These are phyloP conservation scores for Saccopteryx bilineata DNA, from an alignment of 2,113 vertebrate species.

Conservation along the genomic window DNA sequence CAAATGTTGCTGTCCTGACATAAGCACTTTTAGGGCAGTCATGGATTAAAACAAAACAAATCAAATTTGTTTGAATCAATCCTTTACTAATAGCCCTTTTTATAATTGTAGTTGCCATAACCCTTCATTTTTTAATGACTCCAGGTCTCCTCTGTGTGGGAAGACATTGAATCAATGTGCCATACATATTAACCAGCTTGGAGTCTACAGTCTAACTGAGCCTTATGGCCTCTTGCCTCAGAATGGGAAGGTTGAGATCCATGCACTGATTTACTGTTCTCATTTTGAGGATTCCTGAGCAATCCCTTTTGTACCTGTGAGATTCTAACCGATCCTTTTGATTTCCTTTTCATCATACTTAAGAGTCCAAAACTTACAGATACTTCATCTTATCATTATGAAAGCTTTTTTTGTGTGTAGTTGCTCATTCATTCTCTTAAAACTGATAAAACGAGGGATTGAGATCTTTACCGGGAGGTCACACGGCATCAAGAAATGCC, in stretches of 20 bases:
- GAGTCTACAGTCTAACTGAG: neutral
- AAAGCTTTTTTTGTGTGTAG: neutral
- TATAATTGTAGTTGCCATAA: neutral
- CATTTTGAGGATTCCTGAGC: neutral
- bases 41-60: neutral
- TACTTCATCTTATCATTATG: neutral
- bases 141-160: neutral
- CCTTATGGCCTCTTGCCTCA: neutral
- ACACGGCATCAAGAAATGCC: neutral
- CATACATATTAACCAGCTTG: neutral
- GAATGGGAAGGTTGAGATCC: neutral
- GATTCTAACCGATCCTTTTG: neutral
- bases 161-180: neutral
- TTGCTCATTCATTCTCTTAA: neutral
- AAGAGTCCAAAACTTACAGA: neutral
- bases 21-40: neutral
- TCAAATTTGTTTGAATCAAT: neutral
- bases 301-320: neutral
- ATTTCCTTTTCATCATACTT: slow-evolving; percentile 19
- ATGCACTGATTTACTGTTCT: neutral
- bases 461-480: neutral
- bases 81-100: neutral
- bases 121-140: neutral
- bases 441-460: neutral
- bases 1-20: neutral